Base-by-base conservation (phyloP, 1,140 invertebrate species). In the Leptonema lineaticorne region DNA sequence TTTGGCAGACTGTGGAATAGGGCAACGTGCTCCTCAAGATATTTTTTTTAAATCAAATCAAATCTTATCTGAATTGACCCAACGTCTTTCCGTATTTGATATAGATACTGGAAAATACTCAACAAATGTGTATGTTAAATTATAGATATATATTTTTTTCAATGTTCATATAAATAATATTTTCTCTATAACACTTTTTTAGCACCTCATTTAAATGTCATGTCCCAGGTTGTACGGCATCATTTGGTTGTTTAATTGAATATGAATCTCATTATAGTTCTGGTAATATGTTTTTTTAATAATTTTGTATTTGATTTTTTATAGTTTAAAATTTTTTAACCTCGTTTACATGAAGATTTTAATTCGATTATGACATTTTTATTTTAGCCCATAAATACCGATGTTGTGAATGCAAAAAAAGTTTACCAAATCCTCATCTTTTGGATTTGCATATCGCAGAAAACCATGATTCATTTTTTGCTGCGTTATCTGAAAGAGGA, bases 361-460 rank as follows among this genome's bases (percentile, higher is more conserved):
- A n/a, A 33, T 11, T 11, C 30, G 26, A 41, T 63, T 63, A 46
- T 48, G 33, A 48, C 7, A 6, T 8, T 63, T 46, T 63, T 45
- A 14, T 53, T 30, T 11, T 28, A 18, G 73, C 70, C 0, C 80
- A 82, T 46, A 71, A 79, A 30, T 83, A 79, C 60, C 27, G 72
- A 0, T 83, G 80, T 69, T 67, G 71, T n/a, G 73, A 76, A 50
- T 91, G 89, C 74, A 86, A 85, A 69, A 86, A 85, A 50, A 75
- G 77, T 22, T 76, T 87, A 22, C 85, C 88, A 0, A 88, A 85
- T 9, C 81, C 87, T 0, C 85, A 89, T 75, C 75, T 91, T 0
- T 75, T 92, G 30, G 89, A 90, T 72, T 79, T 92, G 46, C 90
- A 92, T 74, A 77, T 90, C 59, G 82, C 86, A 67, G 89, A 91